Base-by-base conservation (phyloP, 2,888 invertebrate genomes). In the Ceraclea dissimilis region DNA sequence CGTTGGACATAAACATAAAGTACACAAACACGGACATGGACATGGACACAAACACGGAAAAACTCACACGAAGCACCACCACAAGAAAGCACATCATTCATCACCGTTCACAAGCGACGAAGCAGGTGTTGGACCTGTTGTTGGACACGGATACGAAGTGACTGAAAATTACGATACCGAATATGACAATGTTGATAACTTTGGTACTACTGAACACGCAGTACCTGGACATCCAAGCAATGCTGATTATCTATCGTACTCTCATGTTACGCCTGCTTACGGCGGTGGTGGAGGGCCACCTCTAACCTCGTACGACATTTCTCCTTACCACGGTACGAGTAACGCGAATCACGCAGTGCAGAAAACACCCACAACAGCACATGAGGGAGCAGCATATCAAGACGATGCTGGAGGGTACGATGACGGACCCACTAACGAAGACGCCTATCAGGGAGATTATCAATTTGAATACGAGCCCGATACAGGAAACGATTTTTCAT, bases 111-210 rank as follows among this genome's bases (percentile, higher is more conserved):
- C 73, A 60, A 72, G 77, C 64, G 72, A 75, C 1, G 46, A 46
- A 19, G 46, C 46, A 60, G 75, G 66, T 55, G 75, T 66, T 56
- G 75, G 75, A 56, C 72, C 74, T 0, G 61, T 70, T 11, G 19
- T 11, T 2, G 46, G 46, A 18, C 19, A 17, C 20, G 74, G 75
- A 1, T 77, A 78, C 58, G 68, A 76, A 65, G 78, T 77, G 1
- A 76, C 73, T 1, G 77, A 77, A 62, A 67, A 74, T 74, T 73
- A 43, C 69, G 71, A 17, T 65, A 71, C 6, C 65, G 75, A 1
- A 72, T 73, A 53, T 13, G 57, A 53, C 20, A 67, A 68, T 11
- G 58, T 74, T 22, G 71, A 72, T 20, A 70, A 73, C 54, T 63
- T 69, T 0, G 74, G 69, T 55, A 63, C 64, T 0, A 62, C 63